Percentiles rank a stretch among this genome's conserved stretches.
Conservation (phyloP, 2,797 vertebrate species). For the Acanthopagrus latus region DNA sequence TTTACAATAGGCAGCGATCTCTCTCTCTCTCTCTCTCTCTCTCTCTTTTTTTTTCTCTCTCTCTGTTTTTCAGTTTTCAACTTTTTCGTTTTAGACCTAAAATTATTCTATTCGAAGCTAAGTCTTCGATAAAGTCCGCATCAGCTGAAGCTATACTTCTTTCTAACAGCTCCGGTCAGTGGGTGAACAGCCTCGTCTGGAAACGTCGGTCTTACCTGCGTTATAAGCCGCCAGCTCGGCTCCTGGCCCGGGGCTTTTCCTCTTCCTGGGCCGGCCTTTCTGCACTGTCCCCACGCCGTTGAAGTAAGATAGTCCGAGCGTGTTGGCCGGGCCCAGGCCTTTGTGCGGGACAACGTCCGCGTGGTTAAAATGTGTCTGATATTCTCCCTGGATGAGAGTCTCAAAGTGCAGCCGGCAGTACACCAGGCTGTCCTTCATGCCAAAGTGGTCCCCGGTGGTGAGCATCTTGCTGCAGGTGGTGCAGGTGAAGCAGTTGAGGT, state of each 20-base stretch:
- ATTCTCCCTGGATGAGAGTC: slow-evolving; percentile 97
- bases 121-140: no score
- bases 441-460: slow-evolving; percentile 98
- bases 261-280: slow-evolving; percentile 96
- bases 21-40: background rate
- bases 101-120: background rate
- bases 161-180: background rate
- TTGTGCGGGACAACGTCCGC: slow-evolving; percentile 94
- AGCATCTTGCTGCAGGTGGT: slow-evolving; percentile 98
- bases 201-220: slow-evolving; percentile 89
- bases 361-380: slow-evolving; percentile 96
- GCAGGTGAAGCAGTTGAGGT: slow-evolving; percentile 99
- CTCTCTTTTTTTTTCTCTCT: no score
- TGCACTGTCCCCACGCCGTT: slow-evolving; percentile 98
- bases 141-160: no score
- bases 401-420: slow-evolving; percentile 99
- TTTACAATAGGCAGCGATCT: background rate
- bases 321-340: slow-evolving; percentile 90
- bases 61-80: background rate
- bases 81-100: background rate
- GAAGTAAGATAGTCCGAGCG: slow-evolving; percentile 97
- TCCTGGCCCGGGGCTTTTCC: slow-evolving; percentile 96
- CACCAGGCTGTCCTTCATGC: slow-evolving; percentile 99
- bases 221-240: slow-evolving; percentile 97
- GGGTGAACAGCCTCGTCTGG: no score